These are phyloP conservation scores for Euglossa dilemma DNA, from an alignment of 1,140 invertebrate species.

Conservation along the genomic window DNA sequence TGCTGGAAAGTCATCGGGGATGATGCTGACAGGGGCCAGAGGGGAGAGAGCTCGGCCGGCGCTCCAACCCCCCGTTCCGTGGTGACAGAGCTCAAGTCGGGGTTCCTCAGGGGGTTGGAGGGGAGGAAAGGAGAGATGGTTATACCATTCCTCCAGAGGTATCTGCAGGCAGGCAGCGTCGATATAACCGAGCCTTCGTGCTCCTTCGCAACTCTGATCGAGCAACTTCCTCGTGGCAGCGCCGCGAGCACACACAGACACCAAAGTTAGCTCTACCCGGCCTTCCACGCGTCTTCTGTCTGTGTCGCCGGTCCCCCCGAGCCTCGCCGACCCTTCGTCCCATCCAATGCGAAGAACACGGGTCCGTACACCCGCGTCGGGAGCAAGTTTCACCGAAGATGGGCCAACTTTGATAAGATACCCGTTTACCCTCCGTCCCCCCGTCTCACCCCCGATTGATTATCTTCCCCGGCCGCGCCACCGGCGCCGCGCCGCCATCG, in stretches of 20 bases:
- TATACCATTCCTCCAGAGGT: constrained; percentile 47
- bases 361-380: constrained; percentile 4
- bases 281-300: neutral
- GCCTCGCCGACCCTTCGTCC: neutral
- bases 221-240: constrained; percentile 73
- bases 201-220: constrained; percentile 76
- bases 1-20: constrained; percentile 24
- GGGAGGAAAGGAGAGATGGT: neutral
- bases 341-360: constrained; percentile 31
- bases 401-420: constrained; percentile 81
- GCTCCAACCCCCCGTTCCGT: too few relatives aligned
- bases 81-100: neutral
- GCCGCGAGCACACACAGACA: constrained; percentile 62
- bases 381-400: constrained; percentile 76
- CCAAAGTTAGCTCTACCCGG: constrained; percentile 55
- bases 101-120: neutral
- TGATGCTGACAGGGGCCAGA: constrained; percentile 4
- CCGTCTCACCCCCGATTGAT: constrained; percentile 75
- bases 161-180: constrained; percentile 43
- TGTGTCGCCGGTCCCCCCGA: neutral
- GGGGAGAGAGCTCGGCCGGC: neutral
- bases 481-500: constrained; percentile 9
- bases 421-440: constrained; percentile 74
- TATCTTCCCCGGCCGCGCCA: constrained; percentile 73
- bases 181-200: constrained; percentile 53